These are phyloP conservation scores for Eulemur mongoz DNA, from an alignment of 2,797 vertebrate genomes.

Conservation along the genomic window DNA sequence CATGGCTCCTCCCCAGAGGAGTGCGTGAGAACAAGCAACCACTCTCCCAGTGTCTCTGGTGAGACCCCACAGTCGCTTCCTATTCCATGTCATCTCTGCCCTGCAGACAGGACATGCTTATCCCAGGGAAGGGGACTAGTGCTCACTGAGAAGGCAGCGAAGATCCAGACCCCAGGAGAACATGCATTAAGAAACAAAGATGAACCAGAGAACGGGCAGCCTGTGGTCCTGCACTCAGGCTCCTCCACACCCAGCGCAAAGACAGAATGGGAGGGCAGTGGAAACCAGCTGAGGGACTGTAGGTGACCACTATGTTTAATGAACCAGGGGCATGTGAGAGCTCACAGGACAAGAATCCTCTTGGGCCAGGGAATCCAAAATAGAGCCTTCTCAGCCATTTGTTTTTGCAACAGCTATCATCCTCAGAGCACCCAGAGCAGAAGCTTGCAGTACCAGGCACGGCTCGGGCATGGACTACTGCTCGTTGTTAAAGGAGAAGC, in stretches of 20 bases:
- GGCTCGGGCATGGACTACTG: not conserved
- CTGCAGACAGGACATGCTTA: not conserved
- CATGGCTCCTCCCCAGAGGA: not conserved
- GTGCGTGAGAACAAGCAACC: not conserved
- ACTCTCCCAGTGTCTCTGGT: not conserved
- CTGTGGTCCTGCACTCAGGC: not conserved
- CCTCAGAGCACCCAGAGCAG: not conserved
- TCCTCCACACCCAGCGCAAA: not conserved
- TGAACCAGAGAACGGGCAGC: not conserved
- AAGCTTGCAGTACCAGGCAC: not conserved
- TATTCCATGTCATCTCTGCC: not conserved
- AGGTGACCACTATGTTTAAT: not conserved
- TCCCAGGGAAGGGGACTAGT: not conserved
- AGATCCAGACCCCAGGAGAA: not conserved
- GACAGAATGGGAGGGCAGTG: not conserved
- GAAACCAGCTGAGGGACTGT: not conserved
- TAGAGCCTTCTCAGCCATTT: not conserved
- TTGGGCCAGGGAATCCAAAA: not conserved
- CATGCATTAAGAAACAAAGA: not conserved
- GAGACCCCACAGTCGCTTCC: not conserved
- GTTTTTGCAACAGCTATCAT: not conserved
- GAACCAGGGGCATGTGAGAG: not conserved
- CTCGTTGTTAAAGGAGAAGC: not conserved
- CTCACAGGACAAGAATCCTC: not conserved
- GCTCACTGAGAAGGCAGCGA: not conserved